Percentiles rank a stretch among this genome's conserved stretches.
Evolutionary conservation across 2,113 vertebrate species (phyloP).

Genomic region (Cyrtonyx montezumae): DNA sequence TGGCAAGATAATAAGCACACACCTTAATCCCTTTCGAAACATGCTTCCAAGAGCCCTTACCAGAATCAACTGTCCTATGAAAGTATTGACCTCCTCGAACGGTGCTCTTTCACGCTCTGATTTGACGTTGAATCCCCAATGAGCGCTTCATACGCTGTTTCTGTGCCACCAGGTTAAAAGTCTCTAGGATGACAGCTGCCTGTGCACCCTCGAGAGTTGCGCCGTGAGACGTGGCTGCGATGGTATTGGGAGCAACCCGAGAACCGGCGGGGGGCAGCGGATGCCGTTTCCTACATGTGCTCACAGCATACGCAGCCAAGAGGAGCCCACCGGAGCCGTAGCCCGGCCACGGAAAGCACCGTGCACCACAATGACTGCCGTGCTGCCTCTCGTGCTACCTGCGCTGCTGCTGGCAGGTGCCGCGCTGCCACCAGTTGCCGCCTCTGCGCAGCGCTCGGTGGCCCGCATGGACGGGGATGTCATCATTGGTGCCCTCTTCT

Average conservation of each 20-base stretch:
- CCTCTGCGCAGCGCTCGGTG: conserved; percentile 87
- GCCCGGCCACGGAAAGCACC: conserved; percentile 77
- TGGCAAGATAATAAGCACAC: not conserved
- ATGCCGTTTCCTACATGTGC: conserved; percentile 13
- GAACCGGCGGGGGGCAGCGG: not conserved
- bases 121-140: conserved; percentile 1
- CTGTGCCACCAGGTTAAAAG: conserved; percentile 60
- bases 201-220: not conserved
- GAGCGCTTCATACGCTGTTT: conserved; percentile 44
- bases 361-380: conserved; percentile 85
- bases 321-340: conserved; percentile 49
- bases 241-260: conserved; percentile 36
- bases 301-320: conserved; percentile 54
- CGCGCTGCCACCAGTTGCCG: conserved; percentile 78
- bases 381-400: conserved; percentile 81
- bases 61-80: not conserved
- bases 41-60: not conserved
- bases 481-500: conserved; percentile 98
- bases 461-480: conserved; percentile 98
- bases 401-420: conserved; percentile 80
- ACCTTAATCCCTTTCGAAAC: not conserved
- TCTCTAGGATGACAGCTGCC: conserved; percentile 29
- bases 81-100: not conserved
- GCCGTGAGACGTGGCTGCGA: conserved; percentile 36
- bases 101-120: not conserved